phyloP scores from a whole-genome alignment of 1,140 invertebrate genomes.

The Colletes gigas region DNA sequence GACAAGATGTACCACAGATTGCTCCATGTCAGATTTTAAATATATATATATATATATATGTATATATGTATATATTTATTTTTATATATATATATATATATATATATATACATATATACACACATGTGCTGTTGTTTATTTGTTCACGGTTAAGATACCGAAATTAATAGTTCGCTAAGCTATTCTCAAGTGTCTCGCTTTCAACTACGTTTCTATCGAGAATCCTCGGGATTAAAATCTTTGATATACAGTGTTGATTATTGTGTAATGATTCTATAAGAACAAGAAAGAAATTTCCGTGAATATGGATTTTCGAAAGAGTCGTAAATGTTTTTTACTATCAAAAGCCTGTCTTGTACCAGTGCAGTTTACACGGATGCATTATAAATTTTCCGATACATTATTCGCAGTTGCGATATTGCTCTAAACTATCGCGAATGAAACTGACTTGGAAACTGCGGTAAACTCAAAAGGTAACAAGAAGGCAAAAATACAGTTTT shows the following conservation, averaged over 20 bases:
- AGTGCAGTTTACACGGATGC: conserved; percentile 48
- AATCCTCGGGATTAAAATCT: conserved; percentile 34
- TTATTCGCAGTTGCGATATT: conserved; percentile 14
- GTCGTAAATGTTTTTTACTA: conserved; percentile 66
- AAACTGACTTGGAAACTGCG: conserved; percentile 1
- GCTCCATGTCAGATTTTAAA: conserved; percentile 41
- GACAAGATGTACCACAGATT: conserved; percentile 56
- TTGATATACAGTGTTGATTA: background rate
- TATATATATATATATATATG: background rate
- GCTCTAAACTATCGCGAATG: background rate
- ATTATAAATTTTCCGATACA: background rate
- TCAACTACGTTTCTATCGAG: conserved; percentile 56
- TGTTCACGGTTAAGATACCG: conserved; percentile 38
- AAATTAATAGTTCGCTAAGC: conserved; percentile 42
- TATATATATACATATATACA: background rate
- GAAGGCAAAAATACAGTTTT: conserved; percentile 73
- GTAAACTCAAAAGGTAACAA: conserved; percentile 54
- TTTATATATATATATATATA: background rate
- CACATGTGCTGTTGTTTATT: conserved; percentile 37
- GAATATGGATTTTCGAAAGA: conserved; percentile 49
- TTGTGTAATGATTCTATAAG: background rate
- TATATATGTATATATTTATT: background rate
- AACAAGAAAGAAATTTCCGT: background rate
- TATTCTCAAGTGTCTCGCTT: conserved; percentile 70
- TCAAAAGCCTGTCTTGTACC: conserved; percentile 69